Conservation (phyloP, 2,888 invertebrate species). For the Phengaris alcon region DNA sequence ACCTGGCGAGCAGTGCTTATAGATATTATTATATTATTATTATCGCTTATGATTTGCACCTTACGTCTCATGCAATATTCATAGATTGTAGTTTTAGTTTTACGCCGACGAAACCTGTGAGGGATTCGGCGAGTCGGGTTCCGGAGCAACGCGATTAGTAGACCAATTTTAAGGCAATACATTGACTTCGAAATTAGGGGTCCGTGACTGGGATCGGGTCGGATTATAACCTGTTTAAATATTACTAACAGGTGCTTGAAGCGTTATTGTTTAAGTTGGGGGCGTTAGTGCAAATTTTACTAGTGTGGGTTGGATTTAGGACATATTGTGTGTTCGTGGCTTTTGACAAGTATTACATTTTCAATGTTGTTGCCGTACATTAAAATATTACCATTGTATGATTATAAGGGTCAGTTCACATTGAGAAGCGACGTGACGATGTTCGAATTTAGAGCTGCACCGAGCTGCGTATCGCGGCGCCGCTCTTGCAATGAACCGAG, state of each 20-base stretch:
- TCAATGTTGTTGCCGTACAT: no score
- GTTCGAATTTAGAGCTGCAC: no score
- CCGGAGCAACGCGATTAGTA: conserved; percentile 42
- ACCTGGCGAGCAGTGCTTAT: no score
- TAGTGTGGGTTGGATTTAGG: not conserved
- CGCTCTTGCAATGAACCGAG: no score
- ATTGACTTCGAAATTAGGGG: conserved; percentile 24
- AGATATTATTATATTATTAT: not conserved
- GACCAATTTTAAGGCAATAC: conserved; percentile 42
- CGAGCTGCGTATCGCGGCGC: no score
- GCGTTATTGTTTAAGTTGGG: conserved; percentile 8
- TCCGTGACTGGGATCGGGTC: conserved; percentile 21
- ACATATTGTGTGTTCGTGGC: not conserved
- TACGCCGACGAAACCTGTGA: conserved; percentile 55
- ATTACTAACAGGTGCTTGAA: conserved; percentile 30
- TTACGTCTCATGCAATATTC: conserved; percentile 55
- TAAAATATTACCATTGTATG: no score
- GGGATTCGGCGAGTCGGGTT: conserved; percentile 34
- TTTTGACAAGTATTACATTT: not conserved
- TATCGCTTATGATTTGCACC: conserved; percentile 33
- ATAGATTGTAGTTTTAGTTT: conserved; percentile 60
- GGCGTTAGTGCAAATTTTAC: conserved; percentile 10
- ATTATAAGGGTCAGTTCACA: no score
- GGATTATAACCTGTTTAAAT: conserved; percentile 31
- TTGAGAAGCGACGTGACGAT: no score